These are phyloP conservation scores for Heliconius ismenius DNA, from an alignment of 2,888 invertebrate species.

Conservation along the genomic window DNA sequence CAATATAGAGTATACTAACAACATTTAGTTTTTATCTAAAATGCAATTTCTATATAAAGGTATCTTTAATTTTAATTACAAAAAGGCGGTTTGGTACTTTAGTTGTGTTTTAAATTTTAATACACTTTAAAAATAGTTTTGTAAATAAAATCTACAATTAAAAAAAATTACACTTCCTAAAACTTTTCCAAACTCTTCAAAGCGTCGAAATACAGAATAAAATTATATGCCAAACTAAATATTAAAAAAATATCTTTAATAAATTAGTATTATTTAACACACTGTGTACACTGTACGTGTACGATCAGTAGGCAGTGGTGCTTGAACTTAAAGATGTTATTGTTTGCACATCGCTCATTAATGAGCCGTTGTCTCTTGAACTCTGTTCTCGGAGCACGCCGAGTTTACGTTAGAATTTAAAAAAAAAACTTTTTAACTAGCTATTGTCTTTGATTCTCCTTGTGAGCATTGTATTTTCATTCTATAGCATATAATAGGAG, in stretches of 20 bases:
- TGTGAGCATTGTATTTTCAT: neutral
- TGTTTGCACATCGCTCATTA: conserved; percentile 35
- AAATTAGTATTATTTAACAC: neutral
- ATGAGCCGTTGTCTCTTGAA: conserved; percentile 25
- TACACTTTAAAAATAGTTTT: too few relatives aligned
- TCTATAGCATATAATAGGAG: neutral
- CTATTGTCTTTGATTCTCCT: neutral
- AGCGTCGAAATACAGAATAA: too few relatives aligned
- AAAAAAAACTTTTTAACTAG: neutral
- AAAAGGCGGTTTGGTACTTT: too few relatives aligned
- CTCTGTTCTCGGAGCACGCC: conserved; percentile 3
- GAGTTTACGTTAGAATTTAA: conserved; percentile 4
- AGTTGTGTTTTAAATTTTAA: too few relatives aligned
- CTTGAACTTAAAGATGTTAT: conserved; percentile 41
- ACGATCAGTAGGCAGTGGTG: conserved; percentile 26
- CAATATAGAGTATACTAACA: neutral
- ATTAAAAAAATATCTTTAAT: neutral
- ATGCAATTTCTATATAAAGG: too few relatives aligned
- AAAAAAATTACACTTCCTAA: too few relatives aligned
- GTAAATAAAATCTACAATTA: neutral
- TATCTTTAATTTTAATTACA: too few relatives aligned
- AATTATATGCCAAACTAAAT: too few relatives aligned
- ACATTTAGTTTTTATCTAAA: too few relatives aligned
- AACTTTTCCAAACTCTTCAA: too few relatives aligned
- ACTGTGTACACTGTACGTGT: neutral